These are phyloP conservation scores for Melitaea athalia DNA, from an alignment of 2,888 invertebrate genomes.

Conservation along the genomic window DNA sequence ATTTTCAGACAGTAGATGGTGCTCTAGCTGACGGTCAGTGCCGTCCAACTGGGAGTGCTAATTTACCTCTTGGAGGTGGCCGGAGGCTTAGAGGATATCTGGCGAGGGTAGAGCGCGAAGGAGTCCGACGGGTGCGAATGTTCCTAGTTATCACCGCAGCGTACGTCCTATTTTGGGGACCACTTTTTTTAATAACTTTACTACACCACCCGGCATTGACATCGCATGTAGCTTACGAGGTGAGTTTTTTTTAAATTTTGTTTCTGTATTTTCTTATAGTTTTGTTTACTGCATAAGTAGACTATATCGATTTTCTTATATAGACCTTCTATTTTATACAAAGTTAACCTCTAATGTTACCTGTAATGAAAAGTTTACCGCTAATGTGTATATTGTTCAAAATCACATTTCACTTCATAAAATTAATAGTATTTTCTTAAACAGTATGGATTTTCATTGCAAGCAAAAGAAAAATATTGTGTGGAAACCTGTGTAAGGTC, in stretches of 20 bases:
- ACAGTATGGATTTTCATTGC: too few species aligned
- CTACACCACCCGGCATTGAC: constrained; percentile 89
- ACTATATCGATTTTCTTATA: too few species aligned
- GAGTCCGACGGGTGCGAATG: constrained; percentile 91
- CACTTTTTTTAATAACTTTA: constrained; percentile 92
- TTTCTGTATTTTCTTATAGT: too few species aligned
- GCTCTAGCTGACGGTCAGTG: constrained; percentile 64
- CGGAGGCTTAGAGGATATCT: constrained; percentile 89
- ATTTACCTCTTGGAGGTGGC: constrained; percentile 84
- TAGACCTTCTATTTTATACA: too few species aligned
- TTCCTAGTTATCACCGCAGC: constrained; percentile 92
- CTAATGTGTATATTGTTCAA: too few species aligned
- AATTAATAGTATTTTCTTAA: too few species aligned
- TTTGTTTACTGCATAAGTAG: too few species aligned
- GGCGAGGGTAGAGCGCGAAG: constrained; percentile 89
- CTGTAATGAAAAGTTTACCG: too few species aligned
- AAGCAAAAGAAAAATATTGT: too few species aligned
- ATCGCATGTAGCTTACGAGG: constrained; percentile 89
- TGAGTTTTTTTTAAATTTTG: constrained; percentile 51
- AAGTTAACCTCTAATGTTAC: too few species aligned
- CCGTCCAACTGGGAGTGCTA: constrained; percentile 59
- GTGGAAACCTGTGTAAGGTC: too few species aligned
- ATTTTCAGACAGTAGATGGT: constrained; percentile 72
- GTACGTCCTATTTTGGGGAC: constrained; percentile 95
- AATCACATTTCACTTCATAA: too few species aligned